phyloP scores from a whole-genome alignment of 2,797 vertebrate species.

The Gila robusta region DNA sequence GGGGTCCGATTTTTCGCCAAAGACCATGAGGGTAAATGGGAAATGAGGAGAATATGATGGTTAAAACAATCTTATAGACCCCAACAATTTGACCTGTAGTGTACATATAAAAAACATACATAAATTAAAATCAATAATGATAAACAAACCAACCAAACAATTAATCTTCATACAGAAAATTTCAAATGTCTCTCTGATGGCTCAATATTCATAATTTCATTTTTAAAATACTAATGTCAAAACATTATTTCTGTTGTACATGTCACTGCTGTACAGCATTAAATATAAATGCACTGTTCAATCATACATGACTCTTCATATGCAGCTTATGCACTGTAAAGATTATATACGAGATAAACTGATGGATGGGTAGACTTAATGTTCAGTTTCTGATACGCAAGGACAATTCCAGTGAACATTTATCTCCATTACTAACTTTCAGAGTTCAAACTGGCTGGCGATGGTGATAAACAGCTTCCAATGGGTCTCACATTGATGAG shows the following conservation, averaged over 20 bases:
- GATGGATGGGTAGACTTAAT: background rate
- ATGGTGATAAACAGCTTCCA: conserved; percentile 29
- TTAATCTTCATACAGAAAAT: background rate
- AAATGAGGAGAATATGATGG: too few species aligned
- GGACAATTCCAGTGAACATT: conserved; percentile 5
- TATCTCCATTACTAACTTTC: conserved; percentile 26
- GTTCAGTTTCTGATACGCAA: background rate
- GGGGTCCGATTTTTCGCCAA: too few species aligned
- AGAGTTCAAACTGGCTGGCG: conserved; percentile 4
- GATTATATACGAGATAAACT: background rate
- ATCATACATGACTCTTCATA: background rate
- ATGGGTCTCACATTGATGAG: conserved; percentile 23
- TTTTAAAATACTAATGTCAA: conserved; percentile 2
- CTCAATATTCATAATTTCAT: background rate
- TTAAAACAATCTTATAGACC: background rate
- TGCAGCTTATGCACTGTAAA: background rate
- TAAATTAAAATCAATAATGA: background rate
- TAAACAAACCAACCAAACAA: background rate
- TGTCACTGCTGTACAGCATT: background rate
- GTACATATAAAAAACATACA: background rate
- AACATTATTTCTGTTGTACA: background rate
- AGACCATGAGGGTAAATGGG: too few species aligned
- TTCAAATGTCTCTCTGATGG: background rate
- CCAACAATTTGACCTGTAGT: background rate
- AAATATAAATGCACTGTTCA: background rate